Evolutionary conservation across 1,140 invertebrate genomes (phyloP).

Genomic region (Cepaea nemoralis): DNA sequence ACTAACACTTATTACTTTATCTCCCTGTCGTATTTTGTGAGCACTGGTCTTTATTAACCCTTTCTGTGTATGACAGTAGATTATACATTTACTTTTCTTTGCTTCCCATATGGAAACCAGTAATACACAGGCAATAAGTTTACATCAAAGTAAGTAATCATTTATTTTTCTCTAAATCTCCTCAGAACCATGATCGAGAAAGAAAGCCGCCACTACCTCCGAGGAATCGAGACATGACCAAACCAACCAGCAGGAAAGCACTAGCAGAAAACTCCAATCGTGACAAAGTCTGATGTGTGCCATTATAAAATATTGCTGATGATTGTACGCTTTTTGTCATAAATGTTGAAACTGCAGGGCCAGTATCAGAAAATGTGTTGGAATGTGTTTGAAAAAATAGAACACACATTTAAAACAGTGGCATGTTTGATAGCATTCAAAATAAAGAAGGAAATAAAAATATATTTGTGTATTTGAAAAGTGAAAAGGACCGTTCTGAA

Average conservation of each 20-base stretch:
- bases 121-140: too few relatives aligned
- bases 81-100: conserved; percentile 11
- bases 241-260: conserved; percentile 44
- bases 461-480: neutral
- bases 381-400: neutral
- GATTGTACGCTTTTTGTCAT: neutral
- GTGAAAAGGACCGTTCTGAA: neutral
- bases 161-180: conserved; percentile 15
- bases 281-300: conserved; percentile 46
- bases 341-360: too few relatives aligned
- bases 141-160: too few relatives aligned
- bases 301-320: neutral
- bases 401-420: neutral
- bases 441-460: neutral
- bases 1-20: too few relatives aligned
- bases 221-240: conserved; percentile 46
- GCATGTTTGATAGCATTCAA: neutral
- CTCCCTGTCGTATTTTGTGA: too few relatives aligned
- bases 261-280: conserved; percentile 46
- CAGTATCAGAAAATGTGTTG: too few relatives aligned
- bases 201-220: conserved; percentile 51
- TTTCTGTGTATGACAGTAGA: neutral
- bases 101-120: too few relatives aligned
- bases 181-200: conserved; percentile 45
- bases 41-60: too few relatives aligned